Evolutionary conservation across 2,113 vertebrate species (phyloP).

Genomic region (Galbula dea): DNA sequence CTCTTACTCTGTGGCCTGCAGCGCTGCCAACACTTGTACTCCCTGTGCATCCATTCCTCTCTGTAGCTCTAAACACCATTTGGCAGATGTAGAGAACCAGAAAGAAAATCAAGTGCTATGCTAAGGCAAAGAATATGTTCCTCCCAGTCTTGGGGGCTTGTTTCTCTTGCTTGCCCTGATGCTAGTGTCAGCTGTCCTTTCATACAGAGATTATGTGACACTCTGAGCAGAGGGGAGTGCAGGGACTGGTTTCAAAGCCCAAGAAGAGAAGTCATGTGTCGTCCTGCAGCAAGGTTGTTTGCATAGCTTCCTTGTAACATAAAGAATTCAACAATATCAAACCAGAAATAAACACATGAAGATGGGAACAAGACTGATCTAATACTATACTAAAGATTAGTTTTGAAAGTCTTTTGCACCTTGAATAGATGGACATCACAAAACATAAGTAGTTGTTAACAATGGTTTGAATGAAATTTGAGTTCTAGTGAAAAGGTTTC

Average conservation of each 20-base stretch:
- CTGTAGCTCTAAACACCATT: neutral
- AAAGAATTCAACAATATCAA: neutral
- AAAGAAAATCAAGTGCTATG: neutral
- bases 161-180: neutral
- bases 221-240: neutral
- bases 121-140: neutral
- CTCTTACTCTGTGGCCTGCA: neutral
- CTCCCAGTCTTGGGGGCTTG: neutral
- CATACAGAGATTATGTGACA: neutral
- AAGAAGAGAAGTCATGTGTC: rapidly evolving
- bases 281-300: neutral
- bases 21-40: neutral
- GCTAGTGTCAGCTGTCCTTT: neutral
- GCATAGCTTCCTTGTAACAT: neutral
- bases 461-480: neutral
- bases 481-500: neutral
- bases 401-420: neutral
- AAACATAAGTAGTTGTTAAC: neutral
- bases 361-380: neutral
- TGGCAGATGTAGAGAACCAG: neutral
- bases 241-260: neutral
- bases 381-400: neutral
- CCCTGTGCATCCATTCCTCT: neutral
- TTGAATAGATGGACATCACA: neutral
- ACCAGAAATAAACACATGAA: neutral